A percentile compares a stretch with the other conserved stretches of the same genome.
These are phyloP conservation scores for Alexandromys fortis DNA, from an alignment of 2,113 vertebrate species.

Conservation along the genomic window DNA sequence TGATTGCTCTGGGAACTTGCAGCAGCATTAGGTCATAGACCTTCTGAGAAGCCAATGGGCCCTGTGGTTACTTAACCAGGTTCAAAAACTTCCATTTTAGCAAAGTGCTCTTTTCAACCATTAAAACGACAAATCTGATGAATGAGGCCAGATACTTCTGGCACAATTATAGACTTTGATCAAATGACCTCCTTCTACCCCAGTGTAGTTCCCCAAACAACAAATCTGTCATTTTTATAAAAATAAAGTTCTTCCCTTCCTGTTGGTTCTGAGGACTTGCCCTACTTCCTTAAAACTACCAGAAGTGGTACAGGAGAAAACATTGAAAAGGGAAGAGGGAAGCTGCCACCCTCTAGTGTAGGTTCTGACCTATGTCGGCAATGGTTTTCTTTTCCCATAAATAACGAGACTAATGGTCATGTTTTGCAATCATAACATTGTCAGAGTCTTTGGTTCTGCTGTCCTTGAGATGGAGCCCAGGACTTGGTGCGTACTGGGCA, in stretches of 20 bases:
- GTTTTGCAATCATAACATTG: not conserved
- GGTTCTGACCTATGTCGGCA: not conserved
- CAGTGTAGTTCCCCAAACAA: not conserved
- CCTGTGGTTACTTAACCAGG: not conserved
- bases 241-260: conserved; percentile 56
- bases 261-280: conserved; percentile 19
- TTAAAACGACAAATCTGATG: conserved; percentile 3
- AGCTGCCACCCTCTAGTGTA: conserved; percentile 1
- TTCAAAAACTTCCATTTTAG: conserved; percentile 22
- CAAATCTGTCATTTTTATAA: conserved; percentile 41
- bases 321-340: conserved; percentile 42
- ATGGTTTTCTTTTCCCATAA: conserved; percentile 42
- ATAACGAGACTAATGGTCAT: conserved; percentile 1
- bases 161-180: conserved; percentile 36
- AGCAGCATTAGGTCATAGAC: not conserved
- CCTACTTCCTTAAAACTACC: conserved; percentile 59
- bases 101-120: not conserved
- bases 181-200: conserved; percentile 51
- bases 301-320: conserved; percentile 50
- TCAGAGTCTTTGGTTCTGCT: not conserved
- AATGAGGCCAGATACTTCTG: conserved; percentile 36
- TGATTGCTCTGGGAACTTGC: not conserved
- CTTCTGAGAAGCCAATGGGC: not conserved
- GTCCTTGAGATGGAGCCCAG: not conserved
- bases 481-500: no score